Base-by-base conservation (phyloP, 2,888 invertebrate species). In the Sminthurinus aureus region DNA sequence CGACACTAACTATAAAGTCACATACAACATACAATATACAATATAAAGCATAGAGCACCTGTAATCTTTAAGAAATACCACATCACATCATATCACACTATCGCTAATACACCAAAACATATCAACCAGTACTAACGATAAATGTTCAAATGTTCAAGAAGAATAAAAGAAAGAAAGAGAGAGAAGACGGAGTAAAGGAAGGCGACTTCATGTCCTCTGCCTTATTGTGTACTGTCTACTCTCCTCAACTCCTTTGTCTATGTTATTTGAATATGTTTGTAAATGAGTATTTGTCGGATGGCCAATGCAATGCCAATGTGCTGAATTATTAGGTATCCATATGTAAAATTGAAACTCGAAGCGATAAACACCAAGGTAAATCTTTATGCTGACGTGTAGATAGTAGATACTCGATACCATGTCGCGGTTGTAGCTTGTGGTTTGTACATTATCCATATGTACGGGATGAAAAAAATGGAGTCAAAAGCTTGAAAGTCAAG, bases 321-420 rank as follows among this genome's bases (percentile, higher is more conserved):
- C 71, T 71, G 71, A 71, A 22, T 71, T 67, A 67, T 67, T 20
- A 20, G n/a, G 71, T 71, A 13, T 58, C 71, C 24, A 24, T 22
- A 71, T 26, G 20, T 71, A 71, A 22, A 71, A 71, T 71, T 71
- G 71, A 26, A 71, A 71, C 71, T 24, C 26, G 1, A 12, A 58
- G 18, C 9, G 18, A 58, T 58, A 58, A 58, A 58, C 58, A 58
- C 58, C 58, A 58, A 18, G 18, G 58, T 15, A 58, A 58, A 58
- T 15, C 58, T 58, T 11, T 3, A 15, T 15, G 58, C 58, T 38
- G 38, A 38, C 38, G 38, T 38, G 38, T 38, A n/a, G n/a, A n/a
- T n/a, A n/a, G n/a, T n/a, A n/a, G n/a, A n/a, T n/a, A n/a, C n/a
- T n/a, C n/a, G n/a, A n/a, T n/a, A 38, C 38, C 38, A 38, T 6